Base-by-base conservation (phyloP, 1,140 invertebrate species). In the Matsumurasca onukii region DNA sequence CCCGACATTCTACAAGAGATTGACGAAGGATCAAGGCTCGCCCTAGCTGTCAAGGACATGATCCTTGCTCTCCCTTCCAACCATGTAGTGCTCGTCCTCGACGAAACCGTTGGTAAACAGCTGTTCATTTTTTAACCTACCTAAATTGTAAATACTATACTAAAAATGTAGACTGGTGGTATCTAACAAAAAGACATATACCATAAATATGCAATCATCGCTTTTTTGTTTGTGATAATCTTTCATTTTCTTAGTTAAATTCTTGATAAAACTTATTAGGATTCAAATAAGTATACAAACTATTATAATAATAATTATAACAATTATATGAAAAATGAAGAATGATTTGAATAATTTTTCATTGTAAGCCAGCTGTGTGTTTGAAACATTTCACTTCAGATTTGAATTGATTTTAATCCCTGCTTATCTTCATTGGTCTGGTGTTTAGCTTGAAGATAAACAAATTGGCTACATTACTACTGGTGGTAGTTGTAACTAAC, bases 21-120 rank as follows among this genome's bases (percentile, higher is more conserved):
- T 5, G 5, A 39, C 17, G 34, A 39, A 39, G 34, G 17, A 5
- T 9, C 34, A 2, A 65, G 31, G 48, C 30, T 62, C 1, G 3
- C 67, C 1, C 1, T 31, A 2, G 67, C 67, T 27, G 52, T 62
- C 20, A 68, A 61, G 27, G 69, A 70, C 45, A 31, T 70, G 20
- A 51, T 67, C 3, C 20, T 34, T 17, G 63, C 64, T 48, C 64
- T 70, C 39, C 69, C 48, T 22, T 30, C 64, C 13, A 17, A 5
- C 1, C 34, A 67, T 15, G 45, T 70, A 13, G 51, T 65, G 24
- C 30, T 70, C n/a, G 63, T 70, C 22, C 9, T 66, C 15, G 69
- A 70, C 30, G 9, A 31, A 24, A 22, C 39, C 20, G 63, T 70
- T 3, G 69, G 69, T 70, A 9, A 51, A 64, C 66, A 22, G 3